phyloP scores from a whole-genome alignment of 2,888 invertebrate genomes.

The Conomelus anceps region DNA sequence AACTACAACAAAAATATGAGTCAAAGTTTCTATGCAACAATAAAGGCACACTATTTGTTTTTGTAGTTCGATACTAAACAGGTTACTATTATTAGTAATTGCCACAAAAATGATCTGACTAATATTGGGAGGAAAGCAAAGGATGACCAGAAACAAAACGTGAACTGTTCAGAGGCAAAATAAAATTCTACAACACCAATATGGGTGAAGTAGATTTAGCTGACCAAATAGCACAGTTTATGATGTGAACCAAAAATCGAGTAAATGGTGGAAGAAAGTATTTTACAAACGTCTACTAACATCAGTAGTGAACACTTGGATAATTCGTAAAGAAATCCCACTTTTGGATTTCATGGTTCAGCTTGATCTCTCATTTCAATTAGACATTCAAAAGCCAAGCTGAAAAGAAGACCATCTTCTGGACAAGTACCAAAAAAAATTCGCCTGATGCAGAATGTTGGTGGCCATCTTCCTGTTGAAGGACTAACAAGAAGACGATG shows the following conservation, averaged over 20 bases:
- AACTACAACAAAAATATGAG: constrained; percentile 31
- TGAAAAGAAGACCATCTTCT: constrained; percentile 15
- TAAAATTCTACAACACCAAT: constrained; percentile 32
- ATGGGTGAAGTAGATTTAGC: constrained; percentile 37
- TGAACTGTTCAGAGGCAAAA: constrained; percentile 30
- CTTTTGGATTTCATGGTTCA: not conserved
- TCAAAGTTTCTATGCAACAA: constrained; percentile 29
- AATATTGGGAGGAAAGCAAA: constrained; percentile 33
- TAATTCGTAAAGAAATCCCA: constrained; percentile 15
- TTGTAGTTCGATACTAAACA: constrained; percentile 37
- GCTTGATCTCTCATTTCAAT: not conserved
- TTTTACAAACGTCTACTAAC: constrained; percentile 36
- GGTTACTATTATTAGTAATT: constrained; percentile 34
- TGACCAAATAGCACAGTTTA: constrained; percentile 36
- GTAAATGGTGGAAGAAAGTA: constrained; percentile 37
- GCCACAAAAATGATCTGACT: constrained; percentile 27
- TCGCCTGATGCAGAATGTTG: constrained; percentile 19
- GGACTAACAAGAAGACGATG: constrained; percentile 24
- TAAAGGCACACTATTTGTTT: constrained; percentile 31
- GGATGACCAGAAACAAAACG: constrained; percentile 34
- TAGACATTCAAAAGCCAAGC: not conserved
- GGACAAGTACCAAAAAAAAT: constrained; percentile 19
- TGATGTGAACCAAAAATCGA: constrained; percentile 35
- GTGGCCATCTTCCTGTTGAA: constrained; percentile 24
- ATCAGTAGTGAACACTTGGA: constrained; percentile 35